Percentiles rank a stretch among this genome's conserved stretches.
Conservation (phyloP, 2,113 vertebrate genomes). For the Trematocara unimaculatum region DNA sequence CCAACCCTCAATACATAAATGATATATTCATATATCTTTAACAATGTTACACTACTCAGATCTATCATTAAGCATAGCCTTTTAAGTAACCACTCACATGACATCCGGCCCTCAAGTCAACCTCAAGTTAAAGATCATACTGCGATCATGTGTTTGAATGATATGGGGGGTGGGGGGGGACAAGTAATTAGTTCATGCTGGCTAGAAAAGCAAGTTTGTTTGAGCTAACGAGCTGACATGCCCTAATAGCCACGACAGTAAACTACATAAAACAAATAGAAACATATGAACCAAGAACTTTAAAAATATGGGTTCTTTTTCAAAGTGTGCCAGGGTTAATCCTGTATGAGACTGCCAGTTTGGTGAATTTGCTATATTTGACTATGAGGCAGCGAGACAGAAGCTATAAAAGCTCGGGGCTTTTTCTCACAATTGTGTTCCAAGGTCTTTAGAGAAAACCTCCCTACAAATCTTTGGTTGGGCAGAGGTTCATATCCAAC, state of each 20-base stretch:
- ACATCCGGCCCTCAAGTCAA: constrained; percentile 19
- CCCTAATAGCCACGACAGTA: background rate
- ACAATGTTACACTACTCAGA: constrained; percentile 28
- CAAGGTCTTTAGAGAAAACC: constrained; percentile 18
- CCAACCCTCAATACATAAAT: constrained; percentile 47
- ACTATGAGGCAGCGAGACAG: background rate
- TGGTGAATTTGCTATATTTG: background rate
- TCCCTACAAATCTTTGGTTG: constrained; percentile 51
- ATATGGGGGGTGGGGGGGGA: background rate
- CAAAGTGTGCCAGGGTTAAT: background rate
- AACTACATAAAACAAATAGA: background rate
- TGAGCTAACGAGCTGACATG: background rate
- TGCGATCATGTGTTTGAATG: constrained; percentile 1
- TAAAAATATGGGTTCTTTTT: background rate
- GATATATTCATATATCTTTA: constrained; percentile 27
- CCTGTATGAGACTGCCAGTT: background rate
- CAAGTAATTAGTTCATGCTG: background rate
- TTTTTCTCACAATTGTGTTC: constrained; percentile 60
- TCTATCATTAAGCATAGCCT: constrained; percentile 52
- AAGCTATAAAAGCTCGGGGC: constrained; percentile 27
- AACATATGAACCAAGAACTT: background rate
- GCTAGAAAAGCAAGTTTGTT: background rate
- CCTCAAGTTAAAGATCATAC: constrained; percentile 36
- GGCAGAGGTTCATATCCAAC: constrained; percentile 47
- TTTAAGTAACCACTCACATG: constrained; percentile 34